These are phyloP conservation scores for Heterotilapia buettikoferi DNA, from an alignment of 2,113 vertebrate genomes.

Conservation along the genomic window DNA sequence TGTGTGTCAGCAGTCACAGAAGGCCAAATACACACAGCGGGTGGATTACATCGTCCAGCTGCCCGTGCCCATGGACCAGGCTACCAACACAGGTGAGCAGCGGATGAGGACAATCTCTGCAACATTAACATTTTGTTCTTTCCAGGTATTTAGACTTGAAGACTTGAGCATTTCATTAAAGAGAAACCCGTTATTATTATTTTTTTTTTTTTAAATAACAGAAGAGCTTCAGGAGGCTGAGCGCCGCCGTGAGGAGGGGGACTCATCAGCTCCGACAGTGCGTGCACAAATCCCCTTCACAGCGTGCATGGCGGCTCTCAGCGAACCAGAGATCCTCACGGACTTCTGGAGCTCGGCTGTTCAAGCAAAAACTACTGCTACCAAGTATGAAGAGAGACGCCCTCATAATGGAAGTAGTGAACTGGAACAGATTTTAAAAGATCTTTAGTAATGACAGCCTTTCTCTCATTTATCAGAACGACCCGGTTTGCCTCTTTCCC, in stretches of 20 bases:
- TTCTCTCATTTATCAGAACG: conserved; percentile 72
- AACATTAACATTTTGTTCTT: neutral
- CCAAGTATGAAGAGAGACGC: conserved; percentile 79
- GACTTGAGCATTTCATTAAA: neutral
- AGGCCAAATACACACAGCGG: conserved; percentile 96
- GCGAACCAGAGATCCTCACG: conserved; percentile 90
- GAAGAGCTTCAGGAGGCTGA: conserved; percentile 94
- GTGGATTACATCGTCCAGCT: conserved; percentile 98
- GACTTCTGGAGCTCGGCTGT: conserved; percentile 99
- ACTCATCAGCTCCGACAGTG: conserved; percentile 80
- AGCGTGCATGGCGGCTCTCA: conserved; percentile 90
- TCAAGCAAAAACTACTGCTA: conserved; percentile 93
- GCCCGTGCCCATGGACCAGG: conserved; percentile 94
- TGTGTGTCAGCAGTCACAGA: conserved; percentile 93
- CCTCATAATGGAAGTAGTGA: neutral
- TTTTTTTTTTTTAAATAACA: conserved; percentile 28
- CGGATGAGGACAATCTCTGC: neutral
- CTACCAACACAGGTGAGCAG: conserved; percentile 87
- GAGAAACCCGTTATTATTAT: rapidly evolving
- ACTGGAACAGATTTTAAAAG: neutral
- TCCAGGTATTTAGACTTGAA: neutral
- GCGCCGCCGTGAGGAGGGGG: conserved; percentile 85
- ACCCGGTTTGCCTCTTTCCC: conserved; percentile 97
- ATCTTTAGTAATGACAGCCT: neutral
- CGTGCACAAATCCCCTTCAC: conserved; percentile 94